Conservation (phyloP, 2,888 invertebrate genomes). For the Carabus problematicus region DNA sequence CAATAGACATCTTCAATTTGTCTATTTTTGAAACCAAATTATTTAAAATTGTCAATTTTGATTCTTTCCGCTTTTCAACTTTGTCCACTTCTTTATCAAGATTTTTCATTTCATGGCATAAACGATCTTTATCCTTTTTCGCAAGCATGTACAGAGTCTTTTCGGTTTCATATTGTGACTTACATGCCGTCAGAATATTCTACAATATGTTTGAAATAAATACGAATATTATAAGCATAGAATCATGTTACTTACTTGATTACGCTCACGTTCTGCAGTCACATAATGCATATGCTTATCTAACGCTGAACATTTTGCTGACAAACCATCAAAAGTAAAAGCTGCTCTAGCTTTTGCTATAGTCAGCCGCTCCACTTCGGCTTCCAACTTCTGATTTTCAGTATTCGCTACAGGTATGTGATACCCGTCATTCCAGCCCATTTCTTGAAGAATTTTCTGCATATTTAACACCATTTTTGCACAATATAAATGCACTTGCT, state of each 20-base stretch:
- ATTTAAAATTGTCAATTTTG: slow-evolving; percentile 62
- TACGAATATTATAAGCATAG: not conserved
- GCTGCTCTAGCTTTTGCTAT: slow-evolving; percentile 61
- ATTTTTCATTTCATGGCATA: slow-evolving; percentile 61
- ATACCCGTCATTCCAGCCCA: slow-evolving; percentile 80
- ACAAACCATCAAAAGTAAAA: slow-evolving; percentile 58
- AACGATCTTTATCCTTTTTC: slow-evolving; percentile 60
- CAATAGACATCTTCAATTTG: slow-evolving; percentile 69
- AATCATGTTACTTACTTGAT: slow-evolving; percentile 57
- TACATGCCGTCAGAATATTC: slow-evolving; percentile 72
- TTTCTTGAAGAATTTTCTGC: slow-evolving; percentile 69
- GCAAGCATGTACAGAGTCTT: slow-evolving; percentile 60
- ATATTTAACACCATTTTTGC: slow-evolving; percentile 60
- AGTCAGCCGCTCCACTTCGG: slow-evolving; percentile 61
- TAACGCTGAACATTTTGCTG: slow-evolving; percentile 53
- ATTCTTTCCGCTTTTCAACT: slow-evolving; percentile 60
- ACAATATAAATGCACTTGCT: slow-evolving; percentile 6
- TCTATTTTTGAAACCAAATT: slow-evolving; percentile 69
- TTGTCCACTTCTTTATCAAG: slow-evolving; percentile 60
- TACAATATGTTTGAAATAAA: slow-evolving; percentile 51
- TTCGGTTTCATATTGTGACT: slow-evolving; percentile 73
- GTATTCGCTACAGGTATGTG: slow-evolving; percentile 81
- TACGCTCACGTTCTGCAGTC: slow-evolving; percentile 64
- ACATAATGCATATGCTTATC: slow-evolving; percentile 63
- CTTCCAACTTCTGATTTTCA: slow-evolving; percentile 69